Base-by-base conservation (phyloP, 2,113 vertebrate species). In the Myxocyprinus asiaticus region DNA sequence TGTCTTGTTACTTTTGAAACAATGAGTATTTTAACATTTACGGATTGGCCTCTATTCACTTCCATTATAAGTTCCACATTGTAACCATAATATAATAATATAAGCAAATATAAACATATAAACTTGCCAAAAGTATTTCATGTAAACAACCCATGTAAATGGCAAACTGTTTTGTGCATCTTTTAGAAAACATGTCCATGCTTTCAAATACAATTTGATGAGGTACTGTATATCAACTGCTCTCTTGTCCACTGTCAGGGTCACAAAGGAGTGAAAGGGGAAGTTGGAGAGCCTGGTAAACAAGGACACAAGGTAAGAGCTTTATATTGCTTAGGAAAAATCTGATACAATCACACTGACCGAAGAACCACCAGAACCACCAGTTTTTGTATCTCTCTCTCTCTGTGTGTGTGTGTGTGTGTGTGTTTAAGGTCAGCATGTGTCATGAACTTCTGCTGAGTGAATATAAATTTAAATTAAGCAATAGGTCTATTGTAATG, bases 231-330 rank as follows among this genome's bases (percentile, higher is more conserved):
- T 33, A n/a, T n/a, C n/a, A 2, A 72, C 0, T n/a, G 9, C 22
- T 56, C 62, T 53, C 2, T n/a, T 62, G 33, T 65, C 33, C 14
- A 44, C 85, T 88, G 89, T 4, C 67, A 99, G 98, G 97, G 98
- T 15, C 97, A 98, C 82, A 99, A 99, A 92, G 98, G 97, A 53
- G 93, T 91, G 56, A 98, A 97, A 90, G 98, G 96, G 79, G 97
- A 98, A 80, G 85, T 88, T 73, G 98, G 98, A 67, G 97, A 98
- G 86, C 98, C 98, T 69, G 98, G 98, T 85, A 98, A 95, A 91
- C 97, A 99, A 92, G 97, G 97, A 45, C 96, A 98, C 88, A 98
- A 98, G 96, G 98, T 98, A 95, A 94, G 84, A 72, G 61, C 33
- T 43, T 3, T 4, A 47, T 22, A 42, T 8, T 33, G 9, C 22